Conservation (phyloP, 2,113 vertebrate genomes). For the Myrmophylax atrothorax region DNA sequence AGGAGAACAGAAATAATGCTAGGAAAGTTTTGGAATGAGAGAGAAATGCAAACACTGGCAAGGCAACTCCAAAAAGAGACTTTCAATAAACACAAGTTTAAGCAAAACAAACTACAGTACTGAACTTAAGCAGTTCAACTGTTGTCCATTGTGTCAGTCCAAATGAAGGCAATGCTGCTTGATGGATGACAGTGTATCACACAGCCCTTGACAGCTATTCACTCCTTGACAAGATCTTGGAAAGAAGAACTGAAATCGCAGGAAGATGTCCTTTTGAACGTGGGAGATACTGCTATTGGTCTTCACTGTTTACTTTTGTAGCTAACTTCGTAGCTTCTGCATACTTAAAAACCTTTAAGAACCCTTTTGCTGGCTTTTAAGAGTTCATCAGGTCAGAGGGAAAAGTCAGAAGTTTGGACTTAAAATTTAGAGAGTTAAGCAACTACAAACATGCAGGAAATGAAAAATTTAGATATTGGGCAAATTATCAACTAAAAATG, state of each 20-base stretch:
- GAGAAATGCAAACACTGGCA: not conserved
- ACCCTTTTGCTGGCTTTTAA: not conserved
- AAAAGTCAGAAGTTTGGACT: not conserved
- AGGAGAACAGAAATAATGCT: not conserved
- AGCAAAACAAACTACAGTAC: not conserved
- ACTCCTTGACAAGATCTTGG: not conserved
- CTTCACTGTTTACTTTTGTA: not conserved
- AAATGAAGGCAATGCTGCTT: not conserved
- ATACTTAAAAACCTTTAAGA: not conserved
- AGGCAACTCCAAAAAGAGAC: not conserved
- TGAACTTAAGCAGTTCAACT: not conserved
- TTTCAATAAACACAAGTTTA: not conserved
- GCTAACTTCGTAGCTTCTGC: not conserved
- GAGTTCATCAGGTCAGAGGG: not conserved
- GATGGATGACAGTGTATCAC: not conserved
- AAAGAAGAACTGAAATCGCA: not conserved
- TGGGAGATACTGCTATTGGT: not conserved
- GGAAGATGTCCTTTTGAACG: not conserved
- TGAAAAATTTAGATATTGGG: not conserved
- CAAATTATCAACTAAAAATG: not conserved
- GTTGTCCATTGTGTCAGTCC: not conserved
- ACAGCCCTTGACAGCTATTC: not conserved
- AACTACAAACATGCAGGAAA: not conserved
- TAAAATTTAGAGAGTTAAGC: not conserved
- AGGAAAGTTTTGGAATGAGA: not conserved